Evolutionary conservation across 2,888 invertebrate species (phyloP).

Genomic region (Gymnosoma rotundatum): DNA sequence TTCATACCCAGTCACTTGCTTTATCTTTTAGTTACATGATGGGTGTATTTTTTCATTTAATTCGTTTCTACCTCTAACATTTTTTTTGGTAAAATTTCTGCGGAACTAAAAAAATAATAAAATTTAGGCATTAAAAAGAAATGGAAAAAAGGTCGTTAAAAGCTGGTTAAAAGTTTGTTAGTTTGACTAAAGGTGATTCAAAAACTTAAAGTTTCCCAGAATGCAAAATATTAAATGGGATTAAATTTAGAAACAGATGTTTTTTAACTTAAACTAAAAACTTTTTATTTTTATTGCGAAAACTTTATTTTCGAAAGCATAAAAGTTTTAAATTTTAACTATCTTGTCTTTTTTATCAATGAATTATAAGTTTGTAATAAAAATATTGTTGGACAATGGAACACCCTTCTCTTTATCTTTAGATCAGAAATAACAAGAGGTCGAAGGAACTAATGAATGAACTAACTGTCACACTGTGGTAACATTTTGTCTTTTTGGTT

Average conservation of each 20-base stretch:
- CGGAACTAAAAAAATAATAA: background rate
- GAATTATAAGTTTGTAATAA: too few species aligned
- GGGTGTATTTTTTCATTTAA: background rate
- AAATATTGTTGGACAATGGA: too few species aligned
- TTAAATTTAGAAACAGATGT: conserved; percentile 7
- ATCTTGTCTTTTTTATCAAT: too few species aligned
- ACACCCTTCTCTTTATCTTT: too few species aligned
- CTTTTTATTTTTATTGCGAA: background rate
- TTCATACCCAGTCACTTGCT: conserved; percentile 4
- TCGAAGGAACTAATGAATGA: too few species aligned
- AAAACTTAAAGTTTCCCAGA: background rate
- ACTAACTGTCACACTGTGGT: too few species aligned
- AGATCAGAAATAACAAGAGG: too few species aligned
- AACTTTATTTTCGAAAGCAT: too few species aligned
- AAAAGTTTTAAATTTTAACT: too few species aligned
- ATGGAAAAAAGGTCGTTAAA: too few species aligned
- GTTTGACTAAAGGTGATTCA: conserved; percentile 32
- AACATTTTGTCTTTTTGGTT: too few species aligned
- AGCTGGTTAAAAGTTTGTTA: conserved; percentile 31
- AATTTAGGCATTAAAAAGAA: conserved; percentile 13
- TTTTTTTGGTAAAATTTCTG: background rate
- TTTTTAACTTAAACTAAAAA: background rate
- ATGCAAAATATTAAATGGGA: background rate
- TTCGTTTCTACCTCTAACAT: background rate
- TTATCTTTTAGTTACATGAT: background rate